These are phyloP conservation scores for Penelope pileata DNA, from an alignment of 2,113 vertebrate species.

Conservation along the genomic window DNA sequence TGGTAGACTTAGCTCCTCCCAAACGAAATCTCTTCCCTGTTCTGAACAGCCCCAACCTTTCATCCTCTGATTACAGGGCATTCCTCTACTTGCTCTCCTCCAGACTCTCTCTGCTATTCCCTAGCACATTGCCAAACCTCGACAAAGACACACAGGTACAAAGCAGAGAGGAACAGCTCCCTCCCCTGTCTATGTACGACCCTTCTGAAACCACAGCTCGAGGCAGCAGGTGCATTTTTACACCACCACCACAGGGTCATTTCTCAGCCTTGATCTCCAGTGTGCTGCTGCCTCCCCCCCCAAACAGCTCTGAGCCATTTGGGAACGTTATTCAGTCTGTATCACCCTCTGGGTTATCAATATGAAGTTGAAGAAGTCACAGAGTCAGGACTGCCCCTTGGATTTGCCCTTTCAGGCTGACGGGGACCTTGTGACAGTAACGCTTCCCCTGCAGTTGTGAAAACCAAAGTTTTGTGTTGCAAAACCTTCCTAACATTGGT, in stretches of 20 bases:
- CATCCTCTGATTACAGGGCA: background rate
- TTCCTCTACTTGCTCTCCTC: background rate
- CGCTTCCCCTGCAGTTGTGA: background rate
- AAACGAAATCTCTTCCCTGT: background rate
- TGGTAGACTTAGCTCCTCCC: background rate
- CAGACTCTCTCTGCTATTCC: background rate
- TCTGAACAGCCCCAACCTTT: background rate
- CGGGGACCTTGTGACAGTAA: background rate
- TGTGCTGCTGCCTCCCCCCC: background rate
- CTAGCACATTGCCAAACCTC: background rate
- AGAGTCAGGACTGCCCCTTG: background rate
- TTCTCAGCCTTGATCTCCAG: background rate
- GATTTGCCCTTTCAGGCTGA: background rate
- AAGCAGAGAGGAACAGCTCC: background rate
- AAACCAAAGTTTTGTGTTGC: background rate
- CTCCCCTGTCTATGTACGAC: background rate
- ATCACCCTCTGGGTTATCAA: background rate
- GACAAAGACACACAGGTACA: background rate
- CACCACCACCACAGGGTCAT: rapidly evolving
- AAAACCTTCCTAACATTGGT: background rate
- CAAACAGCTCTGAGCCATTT: background rate
- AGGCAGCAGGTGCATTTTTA: background rate
- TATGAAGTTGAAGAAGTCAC: background rate
- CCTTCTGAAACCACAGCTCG: background rate
- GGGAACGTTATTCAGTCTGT: rapidly evolving